A percentile compares a stretch with the other conserved stretches of the same genome.
phyloP scores from a whole-genome alignment of 2,888 invertebrate genomes.

The Yponomeuta plumbellus region DNA sequence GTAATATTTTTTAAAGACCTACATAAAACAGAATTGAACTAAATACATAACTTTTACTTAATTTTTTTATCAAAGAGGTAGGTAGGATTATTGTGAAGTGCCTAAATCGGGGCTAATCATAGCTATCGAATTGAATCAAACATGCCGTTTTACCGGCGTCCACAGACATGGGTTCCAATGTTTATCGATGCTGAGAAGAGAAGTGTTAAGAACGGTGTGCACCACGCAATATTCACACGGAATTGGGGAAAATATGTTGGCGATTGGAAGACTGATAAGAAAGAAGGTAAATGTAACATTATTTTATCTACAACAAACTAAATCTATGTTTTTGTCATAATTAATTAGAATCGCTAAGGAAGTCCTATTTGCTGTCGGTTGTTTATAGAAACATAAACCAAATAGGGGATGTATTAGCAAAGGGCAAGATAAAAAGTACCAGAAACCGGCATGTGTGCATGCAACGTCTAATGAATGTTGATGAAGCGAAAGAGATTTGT shows the following conservation, averaged over 20 bases:
- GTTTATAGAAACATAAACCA: not conserved
- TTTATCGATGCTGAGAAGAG: constrained; percentile 53
- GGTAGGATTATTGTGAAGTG: too few relatives aligned
- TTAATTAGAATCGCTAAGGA: too few relatives aligned
- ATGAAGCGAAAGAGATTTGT: too few relatives aligned
- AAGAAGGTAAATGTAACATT: constrained; percentile 45
- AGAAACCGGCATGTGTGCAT: too few relatives aligned
- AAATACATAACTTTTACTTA: too few relatives aligned
- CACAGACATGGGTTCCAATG: constrained; percentile 54
- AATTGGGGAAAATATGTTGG: constrained; percentile 75
- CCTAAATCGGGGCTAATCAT: not conserved
- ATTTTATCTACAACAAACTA: not conserved
- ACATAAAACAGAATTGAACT: too few relatives aligned
- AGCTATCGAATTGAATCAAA: not conserved
- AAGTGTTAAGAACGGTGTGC: constrained; percentile 73
- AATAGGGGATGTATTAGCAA: too few relatives aligned
- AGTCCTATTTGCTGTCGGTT: not conserved
- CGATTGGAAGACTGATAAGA: constrained; percentile 76
- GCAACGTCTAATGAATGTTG: too few relatives aligned
- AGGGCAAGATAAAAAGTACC: too few relatives aligned
- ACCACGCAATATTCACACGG: constrained; percentile 74
- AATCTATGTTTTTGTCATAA: too few relatives aligned
- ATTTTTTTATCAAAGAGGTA: too few relatives aligned
- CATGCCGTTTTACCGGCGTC: constrained; percentile 65
- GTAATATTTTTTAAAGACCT: too few relatives aligned